A percentile compares a stretch with the other conserved stretches of the same genome.
Conservation (phyloP, 2,888 invertebrate species). For the Caenorhabditis zanzibari region DNA sequence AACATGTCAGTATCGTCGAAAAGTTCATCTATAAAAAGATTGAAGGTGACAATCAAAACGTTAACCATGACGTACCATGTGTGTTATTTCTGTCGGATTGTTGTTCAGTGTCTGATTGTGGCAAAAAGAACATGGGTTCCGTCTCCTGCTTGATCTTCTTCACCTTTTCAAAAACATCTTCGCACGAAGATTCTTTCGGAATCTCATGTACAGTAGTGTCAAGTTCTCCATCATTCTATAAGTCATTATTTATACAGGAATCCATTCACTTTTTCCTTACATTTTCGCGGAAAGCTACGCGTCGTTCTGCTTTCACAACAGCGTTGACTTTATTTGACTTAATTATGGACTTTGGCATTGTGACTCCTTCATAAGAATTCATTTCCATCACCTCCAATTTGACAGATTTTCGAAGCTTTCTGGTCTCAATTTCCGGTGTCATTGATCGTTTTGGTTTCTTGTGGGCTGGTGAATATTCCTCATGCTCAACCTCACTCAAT, state of each 20-base stretch:
- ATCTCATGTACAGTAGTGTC: constrained; percentile 27
- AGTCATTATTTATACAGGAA: neutral
- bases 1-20: constrained; percentile 32
- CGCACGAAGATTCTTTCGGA: neutral
- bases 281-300: constrained; percentile 6
- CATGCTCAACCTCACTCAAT: neutral
- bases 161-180: neutral
- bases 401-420: too few species aligned
- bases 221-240: constrained; percentile 23
- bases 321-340: neutral
- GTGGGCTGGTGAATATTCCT: neutral
- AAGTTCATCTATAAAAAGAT: neutral
- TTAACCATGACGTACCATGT: neutral
- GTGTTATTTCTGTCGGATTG: neutral
- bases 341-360: neutral
- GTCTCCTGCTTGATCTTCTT: neutral
- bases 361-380: neutral
- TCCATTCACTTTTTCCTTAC: neutral
- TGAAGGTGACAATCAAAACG: too few species aligned
- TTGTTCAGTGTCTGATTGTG: neutral
- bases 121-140: neutral
- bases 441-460: too few species aligned
- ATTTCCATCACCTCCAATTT: neutral
- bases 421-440: too few species aligned
- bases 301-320: neutral